phyloP scores from a whole-genome alignment of 1,140 invertebrate genomes.

The Lethrus apterus region DNA sequence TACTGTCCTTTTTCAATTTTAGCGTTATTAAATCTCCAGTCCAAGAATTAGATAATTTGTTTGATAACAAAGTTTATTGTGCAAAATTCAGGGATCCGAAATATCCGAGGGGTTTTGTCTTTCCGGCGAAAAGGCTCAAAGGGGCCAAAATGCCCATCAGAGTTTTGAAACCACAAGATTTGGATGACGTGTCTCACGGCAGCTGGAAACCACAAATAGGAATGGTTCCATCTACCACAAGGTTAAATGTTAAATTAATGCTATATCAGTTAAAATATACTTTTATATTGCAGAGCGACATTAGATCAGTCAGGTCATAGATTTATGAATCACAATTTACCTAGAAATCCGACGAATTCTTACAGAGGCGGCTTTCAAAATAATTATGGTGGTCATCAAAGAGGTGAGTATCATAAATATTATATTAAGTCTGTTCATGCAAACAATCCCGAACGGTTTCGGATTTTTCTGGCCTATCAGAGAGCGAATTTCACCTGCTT shows the following conservation, averaged over 20 bases:
- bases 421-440: too few relatives aligned
- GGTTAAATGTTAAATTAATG: constrained; percentile 18
- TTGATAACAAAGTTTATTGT: constrained; percentile 55
- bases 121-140: constrained; percentile 64
- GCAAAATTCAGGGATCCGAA: constrained; percentile 74
- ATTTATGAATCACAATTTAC: constrained; percentile 47
- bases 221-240: constrained; percentile 35
- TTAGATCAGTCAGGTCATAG: constrained; percentile 61
- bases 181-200: constrained; percentile 57
- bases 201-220: constrained; percentile 69
- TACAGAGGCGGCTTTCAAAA: constrained; percentile 24
- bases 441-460: too few relatives aligned
- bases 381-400: too few relatives aligned
- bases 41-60: constrained; percentile 52
- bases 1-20: constrained; percentile 13
- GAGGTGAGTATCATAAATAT: constrained; percentile 13
- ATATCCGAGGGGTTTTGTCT: constrained; percentile 68
- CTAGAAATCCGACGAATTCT: constrained; percentile 17
- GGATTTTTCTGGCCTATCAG: too few relatives aligned
- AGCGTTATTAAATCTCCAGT: constrained; percentile 64
- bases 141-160: constrained; percentile 61
- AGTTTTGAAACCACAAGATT: constrained; percentile 75
- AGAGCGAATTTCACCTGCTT: too few relatives aligned
- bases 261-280: constrained; percentile 10
- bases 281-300: constrained; percentile 44